Conservation (phyloP, 2,888 invertebrate species). For the Agapostemon virescens region DNA sequence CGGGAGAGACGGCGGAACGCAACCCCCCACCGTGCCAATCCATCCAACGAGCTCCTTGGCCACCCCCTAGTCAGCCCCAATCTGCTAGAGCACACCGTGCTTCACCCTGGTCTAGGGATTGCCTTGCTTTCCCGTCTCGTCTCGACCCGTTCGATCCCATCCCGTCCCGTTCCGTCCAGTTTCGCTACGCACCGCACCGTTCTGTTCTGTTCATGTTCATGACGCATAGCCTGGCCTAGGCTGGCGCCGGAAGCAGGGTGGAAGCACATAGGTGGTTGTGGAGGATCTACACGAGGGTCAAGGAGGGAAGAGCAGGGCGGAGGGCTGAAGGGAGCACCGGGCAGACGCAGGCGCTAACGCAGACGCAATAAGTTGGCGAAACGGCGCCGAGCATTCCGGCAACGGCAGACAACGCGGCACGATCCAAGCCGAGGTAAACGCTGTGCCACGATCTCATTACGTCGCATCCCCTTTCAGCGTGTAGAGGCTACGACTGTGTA, state of each 20-base stretch:
- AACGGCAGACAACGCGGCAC: constrained; percentile 70
- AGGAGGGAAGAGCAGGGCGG: constrained; percentile 59
- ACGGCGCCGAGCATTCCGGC: constrained; percentile 66
- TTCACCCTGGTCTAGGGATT: constrained; percentile 67
- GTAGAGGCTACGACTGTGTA: not conserved
- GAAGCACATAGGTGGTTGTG: constrained; percentile 26
- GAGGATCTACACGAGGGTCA: constrained; percentile 59
- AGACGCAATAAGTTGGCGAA: constrained; percentile 66
- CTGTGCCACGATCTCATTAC: constrained; percentile 35
- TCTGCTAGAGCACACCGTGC: constrained; percentile 27
- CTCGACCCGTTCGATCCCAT: constrained; percentile 14
- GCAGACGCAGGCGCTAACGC: constrained; percentile 75
- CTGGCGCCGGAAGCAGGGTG: constrained; percentile 23
- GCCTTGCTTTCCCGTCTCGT: constrained; percentile 29
- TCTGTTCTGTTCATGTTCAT: not conserved
- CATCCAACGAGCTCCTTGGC: constrained; percentile 21
- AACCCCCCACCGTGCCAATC: constrained; percentile 30
- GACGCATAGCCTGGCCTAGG: constrained; percentile 31
- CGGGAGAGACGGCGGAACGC: constrained; percentile 29
- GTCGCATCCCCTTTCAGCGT: constrained; percentile 26
- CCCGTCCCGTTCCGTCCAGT: not conserved
- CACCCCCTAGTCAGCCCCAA: constrained; percentile 20
- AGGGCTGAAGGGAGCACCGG: constrained; percentile 47
- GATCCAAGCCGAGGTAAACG: constrained; percentile 63
- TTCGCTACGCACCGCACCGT: constrained; percentile 1